Conservation (phyloP, 2,797 vertebrate species). For the Odontamblyopus lacepedii region DNA sequence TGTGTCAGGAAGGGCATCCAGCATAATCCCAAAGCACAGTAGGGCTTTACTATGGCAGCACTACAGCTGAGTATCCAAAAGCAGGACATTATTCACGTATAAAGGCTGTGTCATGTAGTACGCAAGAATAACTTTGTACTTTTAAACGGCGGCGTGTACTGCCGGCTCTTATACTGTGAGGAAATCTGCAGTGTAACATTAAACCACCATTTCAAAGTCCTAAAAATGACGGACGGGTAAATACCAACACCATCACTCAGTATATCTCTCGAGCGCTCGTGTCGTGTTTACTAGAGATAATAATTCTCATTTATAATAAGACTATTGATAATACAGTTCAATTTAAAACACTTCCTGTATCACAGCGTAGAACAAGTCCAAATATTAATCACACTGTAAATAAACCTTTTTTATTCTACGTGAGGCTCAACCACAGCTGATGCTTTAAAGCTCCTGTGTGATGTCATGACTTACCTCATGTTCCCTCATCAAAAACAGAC, state of each 20-base stretch:
- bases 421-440: too few species aligned
- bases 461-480: too few species aligned
- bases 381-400: neutral
- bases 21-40: neutral
- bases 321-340: neutral
- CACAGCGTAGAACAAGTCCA: neutral
- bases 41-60: too few species aligned
- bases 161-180: neutral
- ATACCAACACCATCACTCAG: neutral
- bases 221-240: neutral
- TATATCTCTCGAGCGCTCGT: neutral
- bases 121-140: neutral
- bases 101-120: too few species aligned
- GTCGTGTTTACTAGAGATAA: neutral
- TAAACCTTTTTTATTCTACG: neutral
- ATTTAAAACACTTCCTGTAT: neutral
- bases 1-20: neutral
- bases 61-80: neutral
- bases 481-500: too few species aligned
- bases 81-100: neutral
- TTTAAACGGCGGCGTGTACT: neutral
- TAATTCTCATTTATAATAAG: neutral
- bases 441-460: too few species aligned
- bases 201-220: neutral
- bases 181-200: neutral